phyloP scores from a whole-genome alignment of 2,888 invertebrate species.

The Panorpa germanica region DNA sequence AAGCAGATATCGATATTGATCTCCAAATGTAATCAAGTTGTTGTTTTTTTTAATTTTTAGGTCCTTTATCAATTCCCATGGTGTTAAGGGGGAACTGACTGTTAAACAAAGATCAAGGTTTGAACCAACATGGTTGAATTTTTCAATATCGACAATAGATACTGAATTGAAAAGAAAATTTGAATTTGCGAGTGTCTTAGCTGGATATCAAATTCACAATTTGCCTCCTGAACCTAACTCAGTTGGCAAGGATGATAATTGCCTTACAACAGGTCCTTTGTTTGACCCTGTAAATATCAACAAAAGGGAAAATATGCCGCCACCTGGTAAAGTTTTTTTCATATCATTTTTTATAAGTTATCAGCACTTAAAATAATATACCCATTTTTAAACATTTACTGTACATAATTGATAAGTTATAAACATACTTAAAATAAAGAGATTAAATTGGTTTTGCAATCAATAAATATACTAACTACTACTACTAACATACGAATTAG shows the following conservation, averaged over 20 bases:
- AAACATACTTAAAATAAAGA: no score
- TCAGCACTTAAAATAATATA: no score
- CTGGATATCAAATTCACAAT: slow-evolving; percentile 49
- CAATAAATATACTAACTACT: no score
- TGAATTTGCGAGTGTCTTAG: slow-evolving; percentile 53
- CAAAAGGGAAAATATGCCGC: slow-evolving; percentile 35
- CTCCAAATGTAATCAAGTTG: background rate
- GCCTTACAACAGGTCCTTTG: slow-evolving; percentile 49
- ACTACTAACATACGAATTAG: no score
- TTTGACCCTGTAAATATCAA: slow-evolving; percentile 56
- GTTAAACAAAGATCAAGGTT: slow-evolving; percentile 66
- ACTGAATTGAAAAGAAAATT: slow-evolving; percentile 48
- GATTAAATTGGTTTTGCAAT: no score
- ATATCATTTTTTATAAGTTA: slow-evolving; percentile 1
- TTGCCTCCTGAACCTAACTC: slow-evolving; percentile 42
- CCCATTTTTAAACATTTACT: no score
- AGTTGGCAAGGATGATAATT: slow-evolving; percentile 29
- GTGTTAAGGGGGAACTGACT: slow-evolving; percentile 60
- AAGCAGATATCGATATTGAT: background rate
- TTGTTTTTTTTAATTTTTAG: slow-evolving; percentile 24
- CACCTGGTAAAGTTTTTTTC: slow-evolving; percentile 41
- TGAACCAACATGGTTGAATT: slow-evolving; percentile 64
- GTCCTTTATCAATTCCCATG: slow-evolving; percentile 51
- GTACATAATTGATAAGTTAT: no score
- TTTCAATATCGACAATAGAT: slow-evolving; percentile 44